These are phyloP conservation scores for Vanessa tameamea DNA, from an alignment of 1,140 invertebrate species.

Conservation along the genomic window DNA sequence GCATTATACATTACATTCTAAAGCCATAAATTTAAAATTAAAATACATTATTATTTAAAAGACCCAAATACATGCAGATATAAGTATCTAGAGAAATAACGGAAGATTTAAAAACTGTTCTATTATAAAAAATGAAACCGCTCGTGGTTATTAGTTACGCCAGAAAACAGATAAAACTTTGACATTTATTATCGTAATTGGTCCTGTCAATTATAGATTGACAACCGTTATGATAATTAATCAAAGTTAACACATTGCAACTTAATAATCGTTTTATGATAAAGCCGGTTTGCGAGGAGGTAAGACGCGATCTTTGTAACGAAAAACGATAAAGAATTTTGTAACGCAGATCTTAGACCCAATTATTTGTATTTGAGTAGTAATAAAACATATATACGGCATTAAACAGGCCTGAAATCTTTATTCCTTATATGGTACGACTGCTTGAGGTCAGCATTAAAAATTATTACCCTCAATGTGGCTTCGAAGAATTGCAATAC, in stretches of 20 bases:
- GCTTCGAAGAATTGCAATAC: conserved; percentile 20
- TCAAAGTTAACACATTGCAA: conserved; percentile 1
- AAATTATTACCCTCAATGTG: conserved; percentile 22
- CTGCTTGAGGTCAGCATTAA: conserved; percentile 18
- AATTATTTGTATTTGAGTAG: too few species aligned
- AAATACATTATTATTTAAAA: background rate
- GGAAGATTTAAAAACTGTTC: background rate
- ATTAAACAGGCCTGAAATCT: background rate
- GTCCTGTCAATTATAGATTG: background rate
- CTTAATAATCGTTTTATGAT: background rate
- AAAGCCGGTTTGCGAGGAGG: background rate
- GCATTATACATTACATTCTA: background rate
- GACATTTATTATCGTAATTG: background rate
- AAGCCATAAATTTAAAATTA: background rate
- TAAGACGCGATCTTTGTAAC: too few species aligned
- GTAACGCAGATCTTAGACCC: too few species aligned
- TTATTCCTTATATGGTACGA: conserved; percentile 17
- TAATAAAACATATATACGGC: too few species aligned
- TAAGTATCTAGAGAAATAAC: conserved; percentile 4
- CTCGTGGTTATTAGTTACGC: background rate
- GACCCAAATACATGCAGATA: conserved; percentile 3
- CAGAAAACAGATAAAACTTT: conserved; percentile 4
- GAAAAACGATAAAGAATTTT: too few species aligned
- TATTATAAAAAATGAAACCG: background rate
- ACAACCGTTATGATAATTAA: conserved; percentile 5